Conservation (phyloP, 2,797 vertebrate genomes). For the Tragelaphus eurycerus region DNA sequence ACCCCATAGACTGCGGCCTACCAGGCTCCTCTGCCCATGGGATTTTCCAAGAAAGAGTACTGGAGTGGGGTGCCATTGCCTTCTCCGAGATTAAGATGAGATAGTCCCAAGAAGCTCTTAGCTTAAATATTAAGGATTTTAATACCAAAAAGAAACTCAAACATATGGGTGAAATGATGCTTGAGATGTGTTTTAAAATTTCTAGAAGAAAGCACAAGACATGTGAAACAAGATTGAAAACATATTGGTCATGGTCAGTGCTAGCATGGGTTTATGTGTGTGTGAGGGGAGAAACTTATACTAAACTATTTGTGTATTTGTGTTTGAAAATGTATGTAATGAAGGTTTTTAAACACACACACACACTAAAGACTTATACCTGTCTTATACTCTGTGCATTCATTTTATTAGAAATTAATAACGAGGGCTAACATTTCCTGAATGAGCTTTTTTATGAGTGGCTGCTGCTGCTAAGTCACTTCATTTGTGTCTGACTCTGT, state of each 20-base stretch:
- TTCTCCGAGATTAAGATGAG: neutral
- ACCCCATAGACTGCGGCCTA: no score
- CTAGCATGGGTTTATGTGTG: neutral
- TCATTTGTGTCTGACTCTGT: no score
- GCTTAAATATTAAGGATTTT: neutral
- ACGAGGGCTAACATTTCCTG: neutral
- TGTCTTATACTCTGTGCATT: neutral
- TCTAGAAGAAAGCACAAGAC: neutral
- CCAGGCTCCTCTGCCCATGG: no score
- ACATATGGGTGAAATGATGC: neutral
- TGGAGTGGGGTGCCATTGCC: no score
- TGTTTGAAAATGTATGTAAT: neutral
- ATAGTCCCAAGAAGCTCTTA: neutral
- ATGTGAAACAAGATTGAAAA: neutral
- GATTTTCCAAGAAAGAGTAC: no score
- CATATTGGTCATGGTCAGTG: neutral
- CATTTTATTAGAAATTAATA: constrained; percentile 52
- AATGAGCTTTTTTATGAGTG: neutral
- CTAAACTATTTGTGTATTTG: neutral
- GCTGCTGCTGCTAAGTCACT: neutral
- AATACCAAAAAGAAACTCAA: constrained; percentile 9
- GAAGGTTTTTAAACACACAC: neutral
- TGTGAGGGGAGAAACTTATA: neutral
- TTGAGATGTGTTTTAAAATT: constrained; percentile 25
- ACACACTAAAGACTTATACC: neutral